Evolutionary conservation across 37 sponge, comb jelly and placozoan species (phyloP), one percentile per base, ranked within the genome.

Genomic region (Beroe forskalii): DNA sequence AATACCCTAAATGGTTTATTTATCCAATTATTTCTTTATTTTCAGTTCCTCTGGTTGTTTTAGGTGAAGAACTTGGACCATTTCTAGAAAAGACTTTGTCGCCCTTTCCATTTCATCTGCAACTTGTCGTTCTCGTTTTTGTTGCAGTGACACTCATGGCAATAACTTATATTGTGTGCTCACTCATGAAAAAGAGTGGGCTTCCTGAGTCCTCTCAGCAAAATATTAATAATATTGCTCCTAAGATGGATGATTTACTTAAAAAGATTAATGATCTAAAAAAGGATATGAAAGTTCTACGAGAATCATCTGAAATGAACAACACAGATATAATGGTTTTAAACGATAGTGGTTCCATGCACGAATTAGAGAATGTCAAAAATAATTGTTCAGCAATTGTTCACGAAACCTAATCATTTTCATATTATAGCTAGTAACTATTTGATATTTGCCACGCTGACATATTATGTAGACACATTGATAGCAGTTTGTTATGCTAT

Each of bases 31-130:
- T 80, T 20, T 80, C 86, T 38, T 1, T 39, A 19, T 25, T 44
- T 1, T 22, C 30, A 44, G 35, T 38, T 4, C 86, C 86, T 28
- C 86, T 80, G 6, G 35, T 37, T 42, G 86, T 80, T 23, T 42
- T 80, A 25, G 86, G 86, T 24, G 86, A 80, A 44, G 86, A 44
- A n/a, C 55, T 80, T 23, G 86, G 86, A 1, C 86, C 86, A 12
- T 80, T 80, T 25, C 86, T 80, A 2, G 86, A 80, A 25, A 80
- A 80, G 14, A 30, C 42, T 23, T 44, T 80, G 30, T 23, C 43
- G 27, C 86, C 86, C 9, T 80, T 80, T 30, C 55, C 86, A 0
- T 80, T 80, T 25, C 86, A 41, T n/a, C 30, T 80, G 9, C 86
- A 80, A 44, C 1, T 80, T n/a, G 14, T 44, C 25, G 28, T 80